Conservation (phyloP, 2,797 vertebrate species). For the Ibycter americanus region DNA sequence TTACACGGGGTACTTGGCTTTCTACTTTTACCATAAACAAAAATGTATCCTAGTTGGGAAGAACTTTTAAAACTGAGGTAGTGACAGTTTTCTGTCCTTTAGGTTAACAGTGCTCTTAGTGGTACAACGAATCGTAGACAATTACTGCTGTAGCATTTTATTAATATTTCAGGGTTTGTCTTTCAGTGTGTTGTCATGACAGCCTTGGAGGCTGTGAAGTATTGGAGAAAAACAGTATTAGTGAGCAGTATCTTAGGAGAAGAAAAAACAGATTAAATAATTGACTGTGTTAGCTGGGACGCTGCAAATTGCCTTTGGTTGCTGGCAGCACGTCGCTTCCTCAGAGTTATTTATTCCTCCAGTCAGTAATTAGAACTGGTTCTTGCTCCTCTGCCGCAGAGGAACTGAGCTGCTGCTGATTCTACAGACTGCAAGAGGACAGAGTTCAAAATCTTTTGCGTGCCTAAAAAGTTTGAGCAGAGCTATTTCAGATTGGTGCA, state of each 20-base stretch:
- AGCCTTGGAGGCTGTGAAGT: background rate
- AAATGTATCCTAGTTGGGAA: background rate
- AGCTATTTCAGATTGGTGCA: background rate
- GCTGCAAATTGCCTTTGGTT: slow-evolving; percentile 21
- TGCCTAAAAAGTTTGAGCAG: background rate
- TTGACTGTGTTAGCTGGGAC: slow-evolving; percentile 4
- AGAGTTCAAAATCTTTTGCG: background rate
- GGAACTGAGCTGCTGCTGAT: background rate
- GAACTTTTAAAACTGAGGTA: background rate
- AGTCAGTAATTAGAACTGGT: slow-evolving; percentile 38
- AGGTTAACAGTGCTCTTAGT: background rate
- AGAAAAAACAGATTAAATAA: slow-evolving; percentile 18
- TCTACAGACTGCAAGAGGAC: background rate
- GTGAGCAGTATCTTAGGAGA: background rate
- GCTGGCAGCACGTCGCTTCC: slow-evolving; percentile 42
- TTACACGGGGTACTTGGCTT: background rate
- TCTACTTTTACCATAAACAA: background rate
- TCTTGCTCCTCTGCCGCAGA: background rate
- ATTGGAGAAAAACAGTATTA: background rate
- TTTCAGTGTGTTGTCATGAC: background rate
- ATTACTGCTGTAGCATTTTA: background rate
- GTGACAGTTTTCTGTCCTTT: background rate
- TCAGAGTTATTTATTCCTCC: slow-evolving; percentile 39
- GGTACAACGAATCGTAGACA: background rate
- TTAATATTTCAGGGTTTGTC: background rate